phyloP scores from a whole-genome alignment of 1,140 invertebrate species.

The Geopemphigus sp. region DNA sequence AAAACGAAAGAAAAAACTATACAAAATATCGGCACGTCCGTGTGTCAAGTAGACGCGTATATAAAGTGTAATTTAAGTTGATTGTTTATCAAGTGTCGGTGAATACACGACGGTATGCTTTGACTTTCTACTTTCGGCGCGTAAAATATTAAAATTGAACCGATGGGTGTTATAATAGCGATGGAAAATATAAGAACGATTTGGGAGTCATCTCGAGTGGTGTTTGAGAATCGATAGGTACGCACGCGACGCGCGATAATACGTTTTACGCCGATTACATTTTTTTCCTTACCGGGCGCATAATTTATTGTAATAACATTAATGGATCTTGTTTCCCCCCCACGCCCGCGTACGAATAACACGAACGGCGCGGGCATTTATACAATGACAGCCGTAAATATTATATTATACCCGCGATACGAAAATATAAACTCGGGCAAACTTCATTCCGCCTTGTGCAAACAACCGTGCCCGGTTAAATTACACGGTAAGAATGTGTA shows the following conservation, averaged over 20 bases:
- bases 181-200: not conserved
- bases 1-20: not conserved
- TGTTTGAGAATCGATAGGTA: not conserved
- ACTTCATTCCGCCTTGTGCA: slow-evolving; percentile 44
- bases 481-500: slow-evolving; percentile 44
- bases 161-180: not conserved
- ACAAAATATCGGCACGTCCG: not conserved
- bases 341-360: not conserved
- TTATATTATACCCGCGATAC: not conserved
- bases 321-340: slow-evolving; percentile 27
- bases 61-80: not conserved
- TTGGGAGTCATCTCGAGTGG: not conserved
- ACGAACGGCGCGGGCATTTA: not conserved
- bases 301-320: slow-evolving; percentile 47
- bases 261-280: slow-evolving; percentile 21
- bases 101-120: not conserved
- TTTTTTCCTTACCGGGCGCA: not conserved
- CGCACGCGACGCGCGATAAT: no score
- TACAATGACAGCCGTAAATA: not conserved
- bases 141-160: not conserved
- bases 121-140: not conserved
- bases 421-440: slow-evolving; percentile 4
- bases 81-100: not conserved
- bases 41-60: not conserved
- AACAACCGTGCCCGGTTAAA: slow-evolving; percentile 45